Conservation (phyloP, 2,888 invertebrate species). For the Chouioia cunea region DNA sequence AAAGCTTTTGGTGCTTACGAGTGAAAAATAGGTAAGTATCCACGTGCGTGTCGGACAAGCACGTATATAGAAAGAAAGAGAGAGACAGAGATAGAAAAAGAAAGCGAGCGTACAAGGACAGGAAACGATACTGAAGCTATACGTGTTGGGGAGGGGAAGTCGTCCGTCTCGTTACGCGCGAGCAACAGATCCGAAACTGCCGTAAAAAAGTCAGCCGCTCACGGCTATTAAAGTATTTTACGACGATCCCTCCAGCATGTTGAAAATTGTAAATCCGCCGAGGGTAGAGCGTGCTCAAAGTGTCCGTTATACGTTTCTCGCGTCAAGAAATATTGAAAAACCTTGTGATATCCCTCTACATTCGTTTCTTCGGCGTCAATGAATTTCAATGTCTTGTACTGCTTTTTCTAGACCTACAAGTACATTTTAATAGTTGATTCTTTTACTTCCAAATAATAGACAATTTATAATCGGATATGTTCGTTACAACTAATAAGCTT, state of each 20-base stretch:
- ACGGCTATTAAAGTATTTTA: conserved; percentile 27
- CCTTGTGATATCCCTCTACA: conserved; percentile 11
- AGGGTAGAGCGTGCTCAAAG: conserved; percentile 4
- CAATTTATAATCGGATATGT: too few relatives aligned
- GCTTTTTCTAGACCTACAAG: too few relatives aligned
- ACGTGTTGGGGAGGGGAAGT: too few relatives aligned
- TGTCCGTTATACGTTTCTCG: not conserved
- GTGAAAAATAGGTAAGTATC: not conserved
- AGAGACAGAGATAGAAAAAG: not conserved
- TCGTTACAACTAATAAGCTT: too few relatives aligned
- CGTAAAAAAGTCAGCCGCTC: conserved; percentile 22
- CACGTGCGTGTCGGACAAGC: too few relatives aligned
- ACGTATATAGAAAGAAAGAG: not conserved
- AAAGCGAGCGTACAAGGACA: not conserved
- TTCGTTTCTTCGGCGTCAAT: conserved; percentile 5
- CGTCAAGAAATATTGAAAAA: conserved; percentile 27
- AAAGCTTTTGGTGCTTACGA: not conserved
- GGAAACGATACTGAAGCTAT: too few relatives aligned
- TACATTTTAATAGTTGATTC: too few relatives aligned
- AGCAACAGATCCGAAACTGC: conserved; percentile 38
- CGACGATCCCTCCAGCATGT: conserved; percentile 1
- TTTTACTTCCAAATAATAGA: too few relatives aligned
- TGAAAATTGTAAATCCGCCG: conserved; percentile 34
- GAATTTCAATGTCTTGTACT: not conserved
- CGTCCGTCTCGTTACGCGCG: not conserved